Conservation (phyloP, 2,797 vertebrate species). For the Danio choprae region DNA sequence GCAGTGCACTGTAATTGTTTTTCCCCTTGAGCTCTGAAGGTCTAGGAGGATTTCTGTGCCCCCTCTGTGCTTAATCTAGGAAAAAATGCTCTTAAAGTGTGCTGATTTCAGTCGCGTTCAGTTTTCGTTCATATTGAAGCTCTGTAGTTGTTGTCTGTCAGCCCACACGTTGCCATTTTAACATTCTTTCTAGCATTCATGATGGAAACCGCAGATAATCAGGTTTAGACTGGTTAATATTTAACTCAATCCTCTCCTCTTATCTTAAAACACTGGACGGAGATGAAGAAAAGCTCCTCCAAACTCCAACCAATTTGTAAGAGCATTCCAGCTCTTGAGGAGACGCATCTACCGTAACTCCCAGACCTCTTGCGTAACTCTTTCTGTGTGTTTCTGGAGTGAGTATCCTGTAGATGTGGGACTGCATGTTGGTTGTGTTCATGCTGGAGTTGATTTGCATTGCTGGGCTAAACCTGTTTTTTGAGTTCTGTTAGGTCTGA, state of each 20-base stretch:
- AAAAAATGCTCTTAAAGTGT: not conserved
- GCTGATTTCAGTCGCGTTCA: not conserved
- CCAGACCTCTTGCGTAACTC: not conserved
- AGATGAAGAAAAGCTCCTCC: not conserved
- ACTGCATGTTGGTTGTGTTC: slow-evolving; percentile 12
- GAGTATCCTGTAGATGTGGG: not conserved
- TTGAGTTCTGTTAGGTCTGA: not conserved
- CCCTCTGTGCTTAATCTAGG: not conserved
- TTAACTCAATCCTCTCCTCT: not conserved
- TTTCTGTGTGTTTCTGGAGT: not conserved
- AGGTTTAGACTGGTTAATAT: not conserved
- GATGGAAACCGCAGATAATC: not conserved
- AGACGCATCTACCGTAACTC: not conserved
- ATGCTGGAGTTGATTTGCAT: slow-evolving; percentile 41
- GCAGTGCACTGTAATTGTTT: not conserved
- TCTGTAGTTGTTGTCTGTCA: not conserved
- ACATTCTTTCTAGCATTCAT: not conserved
- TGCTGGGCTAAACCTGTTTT: slow-evolving; percentile 13
- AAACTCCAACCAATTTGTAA: not conserved
- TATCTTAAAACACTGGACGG: not conserved
- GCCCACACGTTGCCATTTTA: not conserved
- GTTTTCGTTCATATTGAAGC: not conserved
- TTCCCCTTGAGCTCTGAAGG: not conserved
- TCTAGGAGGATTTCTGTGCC: not conserved
- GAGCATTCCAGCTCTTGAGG: slow-evolving; percentile 4